Percentiles rank a stretch among this genome's conserved stretches.
These are phyloP conservation scores for Gephyroberyx darwinii DNA, from an alignment of 2,797 vertebrate species.

Conservation along the genomic window DNA sequence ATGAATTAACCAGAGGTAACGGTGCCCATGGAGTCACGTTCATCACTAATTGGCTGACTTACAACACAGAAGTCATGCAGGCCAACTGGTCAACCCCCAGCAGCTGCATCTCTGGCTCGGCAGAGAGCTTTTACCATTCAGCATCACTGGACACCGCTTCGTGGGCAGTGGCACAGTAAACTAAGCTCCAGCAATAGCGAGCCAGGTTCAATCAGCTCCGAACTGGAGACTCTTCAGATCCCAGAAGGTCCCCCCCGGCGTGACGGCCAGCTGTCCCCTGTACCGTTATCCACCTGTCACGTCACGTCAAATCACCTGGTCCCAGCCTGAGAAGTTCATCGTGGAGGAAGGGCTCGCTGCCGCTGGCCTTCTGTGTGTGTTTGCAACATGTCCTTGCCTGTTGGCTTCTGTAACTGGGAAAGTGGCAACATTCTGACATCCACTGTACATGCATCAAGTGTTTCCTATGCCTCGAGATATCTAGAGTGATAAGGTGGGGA, in stretches of 20 bases:
- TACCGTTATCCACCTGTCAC: conserved; percentile 47
- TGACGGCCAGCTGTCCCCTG: conserved; percentile 43
- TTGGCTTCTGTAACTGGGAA: conserved; percentile 19
- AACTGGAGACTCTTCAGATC: conserved; percentile 44
- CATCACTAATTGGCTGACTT: conserved; percentile 66
- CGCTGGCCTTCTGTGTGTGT: conserved; percentile 31
- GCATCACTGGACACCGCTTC: conserved; percentile 20
- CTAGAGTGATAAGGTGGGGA: conserved; percentile 16
- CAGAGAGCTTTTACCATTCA: conserved; percentile 9
- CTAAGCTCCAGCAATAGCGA: conserved; percentile 17
- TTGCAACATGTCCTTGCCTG: conserved; percentile 36
- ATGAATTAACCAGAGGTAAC: conserved; percentile 50
- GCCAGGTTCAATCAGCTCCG: conserved; percentile 52
- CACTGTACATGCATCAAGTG: conserved; percentile 18
- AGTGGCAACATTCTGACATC: conserved; percentile 19
- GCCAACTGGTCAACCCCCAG: conserved; percentile 56
- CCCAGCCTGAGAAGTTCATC: conserved; percentile 41
- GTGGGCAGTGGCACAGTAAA: conserved; percentile 41
- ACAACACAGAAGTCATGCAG: conserved; percentile 48
- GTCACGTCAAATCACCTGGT: conserved; percentile 45
- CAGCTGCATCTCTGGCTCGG: conserved; percentile 29
- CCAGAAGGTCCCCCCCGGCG: conserved; percentile 51
- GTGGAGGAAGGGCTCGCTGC: conserved; percentile 36
- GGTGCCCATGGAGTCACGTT: conserved; percentile 46
- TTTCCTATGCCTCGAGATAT: conserved; percentile 22